Conservation (phyloP, 2,888 invertebrate species). For the Caenorhabditis uteleia region DNA sequence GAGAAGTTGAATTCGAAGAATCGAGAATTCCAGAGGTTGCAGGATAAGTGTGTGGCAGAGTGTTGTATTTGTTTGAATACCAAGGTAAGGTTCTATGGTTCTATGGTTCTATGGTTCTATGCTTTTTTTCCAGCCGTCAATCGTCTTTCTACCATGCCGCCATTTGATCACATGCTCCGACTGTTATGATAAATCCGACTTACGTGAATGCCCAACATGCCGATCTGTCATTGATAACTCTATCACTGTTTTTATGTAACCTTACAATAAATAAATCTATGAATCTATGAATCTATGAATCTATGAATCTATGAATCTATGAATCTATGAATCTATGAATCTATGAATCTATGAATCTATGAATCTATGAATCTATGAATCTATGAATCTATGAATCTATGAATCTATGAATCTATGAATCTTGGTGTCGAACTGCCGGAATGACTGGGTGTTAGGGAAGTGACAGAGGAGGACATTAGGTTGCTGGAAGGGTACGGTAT, state of each 20-base stretch:
- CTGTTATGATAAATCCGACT: constrained; percentile 35
- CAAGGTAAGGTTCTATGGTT: constrained; percentile 20
- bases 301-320: too few species aligned
- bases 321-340: too few species aligned
- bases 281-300: too few species aligned
- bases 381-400: too few species aligned
- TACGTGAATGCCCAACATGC: constrained; percentile 48
- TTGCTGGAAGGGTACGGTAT: constrained; percentile 19
- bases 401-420: too few species aligned
- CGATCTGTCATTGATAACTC: constrained; percentile 37
- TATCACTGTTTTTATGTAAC: constrained; percentile 38
- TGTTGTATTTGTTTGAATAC: constrained; percentile 48
- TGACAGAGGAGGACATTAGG: constrained; percentile 14
- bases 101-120: too few species aligned
- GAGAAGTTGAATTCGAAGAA: constrained; percentile 25
- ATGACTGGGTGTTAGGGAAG: neutral
- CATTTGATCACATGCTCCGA: constrained; percentile 46
- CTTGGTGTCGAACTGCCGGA: constrained; percentile 11
- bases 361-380: too few species aligned
- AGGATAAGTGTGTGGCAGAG: constrained; percentile 41
- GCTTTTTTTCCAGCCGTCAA: constrained; percentile 31
- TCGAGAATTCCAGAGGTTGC: constrained; percentile 36
- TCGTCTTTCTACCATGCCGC: constrained; percentile 49
- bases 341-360: too few species aligned
- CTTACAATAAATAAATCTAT: too few species aligned